Base-by-base conservation (phyloP, 2,797 vertebrate genomes). In the Pseudopleuronectes americanus region DNA sequence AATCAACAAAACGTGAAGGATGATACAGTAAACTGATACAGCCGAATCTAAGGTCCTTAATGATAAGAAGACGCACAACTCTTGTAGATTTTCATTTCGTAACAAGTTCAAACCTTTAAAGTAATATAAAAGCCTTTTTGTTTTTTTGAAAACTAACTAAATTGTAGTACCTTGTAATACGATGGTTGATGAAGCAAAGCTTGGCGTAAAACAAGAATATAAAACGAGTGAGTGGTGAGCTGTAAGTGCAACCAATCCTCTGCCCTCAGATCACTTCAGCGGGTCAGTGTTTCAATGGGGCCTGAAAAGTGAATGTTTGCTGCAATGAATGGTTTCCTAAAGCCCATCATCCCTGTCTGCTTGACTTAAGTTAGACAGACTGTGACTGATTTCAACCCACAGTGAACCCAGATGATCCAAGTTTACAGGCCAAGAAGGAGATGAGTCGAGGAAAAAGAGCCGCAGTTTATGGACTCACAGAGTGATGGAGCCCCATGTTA, bases 321-420 rank as follows among this genome's bases (percentile, higher is more conserved):
- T 55, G 33, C 74, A 79, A 86, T 87, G 74, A 90, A 90, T 82
- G 73, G 76, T 82, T 89, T 87, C 86, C 83, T 85, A 84, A 83
- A 86, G 67, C 77, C 78, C 77, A 83, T 83, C 86, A 83, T 84
- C 74, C 80, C 75, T 84, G 89, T 85, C 80, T 74, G 81, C 77
- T 81, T 76, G 67, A 85, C 74, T 90, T 80, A 85, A 67, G 57
- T 71, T 65, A 43, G 77, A 85, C 80, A 79, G 84, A 87, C 84
- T 89, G 87, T 86, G 83, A 90, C 89, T 89, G 84, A 92, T 85
- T 88, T 87, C 82, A 83, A 71, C 78, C 77, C 73, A n/a, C 33
- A 64, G 76, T 84, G 83, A 91, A 87, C 78, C 76, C 80, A 73
- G 69, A 77, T 76, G 79, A 87, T 86, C 79, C 31, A 6, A 66